These are phyloP conservation scores for Jordanella pulchra DNA, from an alignment of 2,797 vertebrate species.

Conservation along the genomic window DNA sequence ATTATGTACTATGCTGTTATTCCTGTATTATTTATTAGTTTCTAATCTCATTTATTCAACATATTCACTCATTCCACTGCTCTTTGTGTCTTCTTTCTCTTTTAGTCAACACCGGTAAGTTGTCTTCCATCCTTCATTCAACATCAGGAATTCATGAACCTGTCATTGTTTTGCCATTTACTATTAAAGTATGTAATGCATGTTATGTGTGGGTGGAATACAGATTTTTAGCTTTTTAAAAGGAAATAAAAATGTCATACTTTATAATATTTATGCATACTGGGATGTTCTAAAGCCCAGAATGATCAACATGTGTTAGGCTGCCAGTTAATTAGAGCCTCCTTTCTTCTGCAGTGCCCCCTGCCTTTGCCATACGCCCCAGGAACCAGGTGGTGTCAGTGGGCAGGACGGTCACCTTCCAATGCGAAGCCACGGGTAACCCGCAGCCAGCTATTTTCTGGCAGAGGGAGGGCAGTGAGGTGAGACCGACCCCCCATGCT, in stretches of 20 bases:
- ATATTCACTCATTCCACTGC: conserved; percentile 69
- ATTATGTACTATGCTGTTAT: not conserved
- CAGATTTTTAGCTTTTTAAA: conserved; percentile 3
- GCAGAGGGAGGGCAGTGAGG: conserved; percentile 94
- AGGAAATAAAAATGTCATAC: not conserved
- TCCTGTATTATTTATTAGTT: not conserved
- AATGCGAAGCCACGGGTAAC: conserved; percentile 93
- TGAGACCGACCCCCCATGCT: conserved; percentile 67
- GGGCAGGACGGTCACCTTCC: conserved; percentile 92
- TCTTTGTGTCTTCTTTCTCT: conserved; percentile 83
- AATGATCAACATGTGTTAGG: conserved; percentile 26
- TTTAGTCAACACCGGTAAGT: conserved; percentile 97
- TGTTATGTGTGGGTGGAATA: conserved; percentile 37
- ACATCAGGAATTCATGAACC: conserved; percentile 83
- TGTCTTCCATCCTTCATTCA: conserved; percentile 85
- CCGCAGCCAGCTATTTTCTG: conserved; percentile 97
- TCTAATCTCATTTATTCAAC: conserved; percentile 18
- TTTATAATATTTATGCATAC: conserved; percentile 18
- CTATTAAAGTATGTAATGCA: conserved; percentile 77
- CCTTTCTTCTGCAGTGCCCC: conserved; percentile 83
- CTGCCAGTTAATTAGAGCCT: conserved; percentile 49
- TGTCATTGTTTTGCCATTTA: conserved; percentile 84
- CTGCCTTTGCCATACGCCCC: conserved; percentile 90
- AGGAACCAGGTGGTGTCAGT: conserved; percentile 90
- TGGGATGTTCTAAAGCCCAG: conserved; percentile 21